phyloP scores from a whole-genome alignment of 2,888 invertebrate species.

The Pycnomerus fuliginosus region DNA sequence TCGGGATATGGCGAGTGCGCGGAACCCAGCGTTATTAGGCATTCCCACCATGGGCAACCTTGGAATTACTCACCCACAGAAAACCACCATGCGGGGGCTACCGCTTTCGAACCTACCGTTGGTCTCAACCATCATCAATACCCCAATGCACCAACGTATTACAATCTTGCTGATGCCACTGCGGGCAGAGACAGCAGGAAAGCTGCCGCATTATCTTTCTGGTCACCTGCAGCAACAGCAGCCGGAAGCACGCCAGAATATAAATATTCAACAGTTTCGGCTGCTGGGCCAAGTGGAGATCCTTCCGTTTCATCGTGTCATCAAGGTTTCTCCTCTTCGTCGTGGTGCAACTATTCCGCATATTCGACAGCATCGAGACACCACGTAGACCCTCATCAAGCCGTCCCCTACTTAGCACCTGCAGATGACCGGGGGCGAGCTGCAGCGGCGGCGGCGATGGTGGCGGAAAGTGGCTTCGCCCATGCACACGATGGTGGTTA shows the following conservation, averaged over 20 bases:
- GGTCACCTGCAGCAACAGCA: constrained; percentile 64
- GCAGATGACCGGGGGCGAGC: constrained; percentile 70
- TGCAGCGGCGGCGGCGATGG: constrained; percentile 57
- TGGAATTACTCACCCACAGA: constrained; percentile 74
- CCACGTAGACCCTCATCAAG: constrained; percentile 60
- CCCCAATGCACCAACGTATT: constrained; percentile 70
- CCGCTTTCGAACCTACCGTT: constrained; percentile 60
- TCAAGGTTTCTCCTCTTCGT: constrained; percentile 67
- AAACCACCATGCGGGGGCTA: constrained; percentile 54
- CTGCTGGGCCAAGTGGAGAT: constrained; percentile 54
- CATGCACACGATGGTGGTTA: constrained; percentile 67
- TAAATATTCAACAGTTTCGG: constrained; percentile 57
- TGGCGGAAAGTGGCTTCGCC: constrained; percentile 64
- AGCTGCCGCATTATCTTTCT: constrained; percentile 62
- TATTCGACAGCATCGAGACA: constrained; percentile 62
- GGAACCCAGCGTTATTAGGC: constrained; percentile 73
- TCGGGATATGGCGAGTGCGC: constrained; percentile 57
- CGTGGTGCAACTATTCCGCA: constrained; percentile 73
- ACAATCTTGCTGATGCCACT: constrained; percentile 68
- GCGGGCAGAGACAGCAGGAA: constrained; percentile 64
- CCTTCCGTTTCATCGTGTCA: constrained; percentile 63
- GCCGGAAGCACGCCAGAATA: constrained; percentile 62
- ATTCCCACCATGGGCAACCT: constrained; percentile 67
- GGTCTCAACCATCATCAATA: constrained; percentile 67
- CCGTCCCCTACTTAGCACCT: constrained; percentile 67